Conservation (phyloP, 2,797 vertebrate species). For the Tarsius wallacei region DNA sequence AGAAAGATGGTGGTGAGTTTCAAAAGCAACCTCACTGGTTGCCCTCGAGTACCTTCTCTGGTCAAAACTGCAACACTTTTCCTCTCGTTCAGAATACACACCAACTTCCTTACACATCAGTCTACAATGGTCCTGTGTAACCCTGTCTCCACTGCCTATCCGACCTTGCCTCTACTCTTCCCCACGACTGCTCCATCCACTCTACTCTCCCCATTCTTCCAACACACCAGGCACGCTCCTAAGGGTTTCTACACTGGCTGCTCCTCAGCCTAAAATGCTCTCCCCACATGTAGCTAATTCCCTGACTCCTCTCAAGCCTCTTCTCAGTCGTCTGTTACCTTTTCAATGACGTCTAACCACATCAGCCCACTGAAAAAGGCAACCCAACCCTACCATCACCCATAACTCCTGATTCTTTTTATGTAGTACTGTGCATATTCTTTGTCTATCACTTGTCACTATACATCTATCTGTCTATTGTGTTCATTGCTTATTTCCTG, state of each 20-base stretch:
- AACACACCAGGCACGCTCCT: neutral
- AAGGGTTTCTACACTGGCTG: neutral
- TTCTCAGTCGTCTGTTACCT: neutral
- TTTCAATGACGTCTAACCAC: constrained; percentile 34
- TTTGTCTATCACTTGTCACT: constrained; percentile 7
- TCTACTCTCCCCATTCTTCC: neutral
- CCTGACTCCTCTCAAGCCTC: neutral
- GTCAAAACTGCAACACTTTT: neutral
- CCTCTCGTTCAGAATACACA: constrained; percentile 38
- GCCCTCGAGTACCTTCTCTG: neutral
- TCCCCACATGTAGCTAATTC: neutral
- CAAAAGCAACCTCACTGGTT: constrained; percentile 3
- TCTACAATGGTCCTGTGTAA: neutral
- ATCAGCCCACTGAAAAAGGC: neutral
- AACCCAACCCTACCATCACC: neutral
- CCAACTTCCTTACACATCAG: constrained; percentile 14
- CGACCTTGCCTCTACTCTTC: neutral
- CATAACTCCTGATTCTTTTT: neutral
- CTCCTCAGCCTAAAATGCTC: neutral
- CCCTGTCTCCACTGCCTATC: neutral
- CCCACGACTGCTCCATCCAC: neutral
- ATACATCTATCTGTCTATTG: constrained; percentile 11
- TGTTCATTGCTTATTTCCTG: constrained; percentile 19
- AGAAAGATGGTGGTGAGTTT: constrained; percentile 35
- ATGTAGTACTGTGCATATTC: neutral